Conservation (phyloP, 2,797 vertebrate species). For the Enteromius afrohamiltoni region DNA sequence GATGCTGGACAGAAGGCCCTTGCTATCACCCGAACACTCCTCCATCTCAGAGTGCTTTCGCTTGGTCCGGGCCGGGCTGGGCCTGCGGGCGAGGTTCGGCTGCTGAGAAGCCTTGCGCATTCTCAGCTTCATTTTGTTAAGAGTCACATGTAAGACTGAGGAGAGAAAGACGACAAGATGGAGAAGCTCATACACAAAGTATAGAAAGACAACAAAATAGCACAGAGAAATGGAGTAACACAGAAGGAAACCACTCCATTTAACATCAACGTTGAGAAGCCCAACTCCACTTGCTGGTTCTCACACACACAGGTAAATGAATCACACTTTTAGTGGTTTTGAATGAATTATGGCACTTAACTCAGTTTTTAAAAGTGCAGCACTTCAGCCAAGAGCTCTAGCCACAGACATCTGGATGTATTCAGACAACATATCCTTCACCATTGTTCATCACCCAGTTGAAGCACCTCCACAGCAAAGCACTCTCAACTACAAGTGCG, state of each 20-base stretch:
- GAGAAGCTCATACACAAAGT: background rate
- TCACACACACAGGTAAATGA: constrained; percentile 24
- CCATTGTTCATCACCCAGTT: constrained; percentile 70
- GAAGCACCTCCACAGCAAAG: constrained; percentile 65
- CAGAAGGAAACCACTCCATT: background rate
- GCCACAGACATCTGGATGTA: constrained; percentile 79
- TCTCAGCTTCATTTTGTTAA: constrained; percentile 97
- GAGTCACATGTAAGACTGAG: constrained; percentile 91
- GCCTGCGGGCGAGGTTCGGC: constrained; percentile 80
- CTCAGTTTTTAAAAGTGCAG: constrained; percentile 17
- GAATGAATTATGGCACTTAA: constrained; percentile 31
- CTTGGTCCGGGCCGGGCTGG: constrained; percentile 86
- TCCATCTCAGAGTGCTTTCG: constrained; percentile 92
- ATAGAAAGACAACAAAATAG: background rate
- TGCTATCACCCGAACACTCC: constrained; percentile 83
- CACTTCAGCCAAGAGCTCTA: constrained; percentile 49
- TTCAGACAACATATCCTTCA: constrained; percentile 79
- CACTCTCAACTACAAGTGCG: background rate
- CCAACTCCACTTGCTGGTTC: background rate
- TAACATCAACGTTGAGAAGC: constrained; percentile 14
- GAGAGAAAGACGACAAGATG: constrained; percentile 39
- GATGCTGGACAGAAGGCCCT: constrained; percentile 92
- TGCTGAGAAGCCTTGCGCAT: constrained; percentile 97
- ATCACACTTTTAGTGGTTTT: constrained; percentile 37
- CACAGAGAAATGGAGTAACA: constrained; percentile 13